Evolutionary conservation across 2,888 invertebrate genomes (phyloP).

Genomic region (Acleris literana): DNA sequence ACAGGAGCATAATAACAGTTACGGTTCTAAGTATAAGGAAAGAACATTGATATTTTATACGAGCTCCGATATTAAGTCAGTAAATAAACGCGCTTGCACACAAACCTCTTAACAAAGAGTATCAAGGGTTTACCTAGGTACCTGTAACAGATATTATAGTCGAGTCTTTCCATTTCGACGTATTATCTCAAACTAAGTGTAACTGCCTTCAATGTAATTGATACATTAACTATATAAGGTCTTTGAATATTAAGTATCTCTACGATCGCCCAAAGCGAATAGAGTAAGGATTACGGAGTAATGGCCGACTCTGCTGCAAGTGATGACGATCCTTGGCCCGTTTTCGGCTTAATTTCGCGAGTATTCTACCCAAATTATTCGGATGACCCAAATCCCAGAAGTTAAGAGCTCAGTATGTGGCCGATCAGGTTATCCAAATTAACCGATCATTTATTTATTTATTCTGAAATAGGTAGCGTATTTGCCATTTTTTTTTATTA

Average conservation of each 20-base stretch:
- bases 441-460: conserved; percentile 20
- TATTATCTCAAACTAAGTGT: too few relatives aligned
- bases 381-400: conserved; percentile 18
- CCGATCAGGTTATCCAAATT: conserved; percentile 23
- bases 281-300: conserved; percentile 14
- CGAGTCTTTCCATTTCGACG: too few relatives aligned
- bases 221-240: conserved; percentile 1
- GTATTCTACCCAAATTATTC: conserved; percentile 23
- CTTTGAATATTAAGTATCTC: not conserved
- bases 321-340: conserved; percentile 29
- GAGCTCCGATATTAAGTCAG: conserved; percentile 30
- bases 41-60: conserved; percentile 32
- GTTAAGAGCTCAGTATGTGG: conserved; percentile 22
- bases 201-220: not conserved
- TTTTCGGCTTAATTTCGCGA: conserved; percentile 28
- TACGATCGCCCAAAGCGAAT: not conserved
- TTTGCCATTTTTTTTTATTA: too few relatives aligned
- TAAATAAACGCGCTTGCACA: conserved; percentile 21
- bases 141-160: too few relatives aligned
- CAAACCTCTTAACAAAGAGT: conserved; percentile 14
- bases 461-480: too few relatives aligned
- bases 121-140: too few relatives aligned
- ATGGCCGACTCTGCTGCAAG: conserved; percentile 23
- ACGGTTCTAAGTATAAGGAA: conserved; percentile 18
- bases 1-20: conserved; percentile 25